phyloP scores from a whole-genome alignment of 2,888 invertebrate genomes.

The Apodemia duryi region DNA sequence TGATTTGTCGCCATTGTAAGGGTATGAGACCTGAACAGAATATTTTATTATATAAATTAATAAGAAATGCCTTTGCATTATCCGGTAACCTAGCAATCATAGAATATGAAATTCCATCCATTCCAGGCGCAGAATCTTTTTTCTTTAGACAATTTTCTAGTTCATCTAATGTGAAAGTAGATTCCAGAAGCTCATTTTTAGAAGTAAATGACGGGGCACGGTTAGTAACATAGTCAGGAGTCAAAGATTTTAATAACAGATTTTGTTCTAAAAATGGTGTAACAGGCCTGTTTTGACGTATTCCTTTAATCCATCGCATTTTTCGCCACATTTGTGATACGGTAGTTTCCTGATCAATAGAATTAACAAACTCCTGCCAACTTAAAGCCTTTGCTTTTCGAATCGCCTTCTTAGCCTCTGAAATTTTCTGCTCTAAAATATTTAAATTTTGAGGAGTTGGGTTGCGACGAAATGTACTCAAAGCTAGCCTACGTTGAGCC shows the following conservation, averaged over 20 bases:
- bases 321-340: no score
- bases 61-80: neutral
- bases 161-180: no score
- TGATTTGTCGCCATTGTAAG: conserved; percentile 11
- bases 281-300: no score
- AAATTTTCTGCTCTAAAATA: conserved; percentile 20
- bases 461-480: neutral
- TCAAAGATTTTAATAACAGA: no score
- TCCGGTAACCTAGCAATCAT: no score
- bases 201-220: no score
- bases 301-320: no score
- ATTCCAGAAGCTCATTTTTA: no score
- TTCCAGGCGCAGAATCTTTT: conserved; percentile 15
- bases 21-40: neutral
- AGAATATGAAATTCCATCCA: conserved; percentile 13
- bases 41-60: conserved; percentile 6
- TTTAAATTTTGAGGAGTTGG: conserved; percentile 23
- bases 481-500: conserved; percentile 5
- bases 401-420: conserved; percentile 13
- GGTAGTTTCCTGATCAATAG: conserved; percentile 5
- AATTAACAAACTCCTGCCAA: conserved; percentile 21
- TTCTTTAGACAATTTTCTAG: conserved; percentile 14
- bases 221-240: no score
- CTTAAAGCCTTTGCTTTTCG: conserved; percentile 1
- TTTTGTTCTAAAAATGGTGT: no score